A percentile compares a stretch with the other conserved stretches of the same genome.
These are phyloP conservation scores for Caerostris darwini DNA, from an alignment of 1,140 invertebrate species.

Conservation along the genomic window DNA sequence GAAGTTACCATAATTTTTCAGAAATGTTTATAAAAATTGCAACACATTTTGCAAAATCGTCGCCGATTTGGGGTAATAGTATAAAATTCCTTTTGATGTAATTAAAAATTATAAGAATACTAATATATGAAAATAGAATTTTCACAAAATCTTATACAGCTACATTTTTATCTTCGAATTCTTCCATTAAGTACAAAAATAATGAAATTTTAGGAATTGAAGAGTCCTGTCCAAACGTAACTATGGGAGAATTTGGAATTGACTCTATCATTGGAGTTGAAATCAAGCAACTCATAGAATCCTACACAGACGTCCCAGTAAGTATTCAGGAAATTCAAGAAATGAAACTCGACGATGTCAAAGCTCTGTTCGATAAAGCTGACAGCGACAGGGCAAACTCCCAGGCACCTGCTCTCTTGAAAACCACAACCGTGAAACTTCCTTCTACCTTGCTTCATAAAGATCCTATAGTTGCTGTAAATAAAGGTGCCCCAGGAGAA, in stretches of 20 bases:
- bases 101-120: too few species aligned
- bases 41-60: too few species aligned
- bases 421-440: constrained; percentile 8
- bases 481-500: neutral
- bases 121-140: too few species aligned
- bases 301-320: constrained; percentile 93
- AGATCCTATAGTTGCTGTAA: neutral
- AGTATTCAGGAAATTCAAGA: constrained; percentile 93
- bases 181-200: too few species aligned
- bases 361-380: constrained; percentile 79
- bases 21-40: too few species aligned
- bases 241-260: constrained; percentile 95
- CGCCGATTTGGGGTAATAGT: too few species aligned
- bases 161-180: too few species aligned
- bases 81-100: too few species aligned
- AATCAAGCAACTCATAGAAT: constrained; percentile 96
- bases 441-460: neutral
- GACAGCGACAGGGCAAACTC: neutral
- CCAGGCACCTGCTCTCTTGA: neutral
- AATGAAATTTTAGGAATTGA: constrained; percentile 9
- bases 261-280: constrained; percentile 99
- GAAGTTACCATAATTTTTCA: too few species aligned
- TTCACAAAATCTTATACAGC: too few species aligned
- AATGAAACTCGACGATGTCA: constrained; percentile 88
- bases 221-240: constrained; percentile 79